Percentiles rank a stretch among this genome's conserved stretches.
These are phyloP conservation scores for Enteromius fasciolatus DNA, from an alignment of 2,797 vertebrate species.

Conservation along the genomic window DNA sequence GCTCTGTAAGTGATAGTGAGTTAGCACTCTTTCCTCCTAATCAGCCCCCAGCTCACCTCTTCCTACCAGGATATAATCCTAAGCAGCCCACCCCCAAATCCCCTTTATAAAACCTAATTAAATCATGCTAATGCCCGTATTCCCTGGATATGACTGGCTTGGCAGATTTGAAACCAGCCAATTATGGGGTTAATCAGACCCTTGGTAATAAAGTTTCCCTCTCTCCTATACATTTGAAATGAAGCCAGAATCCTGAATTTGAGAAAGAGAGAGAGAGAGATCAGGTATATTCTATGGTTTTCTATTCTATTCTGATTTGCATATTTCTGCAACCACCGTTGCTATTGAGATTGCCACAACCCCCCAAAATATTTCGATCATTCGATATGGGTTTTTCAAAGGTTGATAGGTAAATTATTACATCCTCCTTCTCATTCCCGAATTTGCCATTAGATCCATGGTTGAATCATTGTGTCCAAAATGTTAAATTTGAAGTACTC, in stretches of 20 bases:
- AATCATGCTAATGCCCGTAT: conserved; percentile 63
- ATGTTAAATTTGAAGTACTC: conserved; percentile 18
- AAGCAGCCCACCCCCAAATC: conserved; percentile 35
- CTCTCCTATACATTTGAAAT: conserved; percentile 45
- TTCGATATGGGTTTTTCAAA: not conserved
- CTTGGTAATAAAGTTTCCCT: conserved; percentile 57
- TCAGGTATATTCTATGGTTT: conserved; percentile 9
- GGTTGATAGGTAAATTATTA: conserved; percentile 11
- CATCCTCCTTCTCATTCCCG: not conserved
- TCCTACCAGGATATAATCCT: conserved; percentile 44
- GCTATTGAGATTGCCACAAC: not conserved
- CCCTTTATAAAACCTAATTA: conserved; percentile 58
- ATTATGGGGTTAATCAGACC: conserved; percentile 63
- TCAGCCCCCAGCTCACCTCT: conserved; percentile 44
- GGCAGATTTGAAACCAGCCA: conserved; percentile 53
- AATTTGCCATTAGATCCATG: conserved; percentile 15
- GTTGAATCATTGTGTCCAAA: conserved; percentile 5
- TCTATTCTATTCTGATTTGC: no score
- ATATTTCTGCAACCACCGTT: not conserved
- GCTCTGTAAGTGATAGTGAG: conserved; percentile 47
- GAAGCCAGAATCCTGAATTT: conserved; percentile 43
- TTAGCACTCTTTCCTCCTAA: conserved; percentile 35
- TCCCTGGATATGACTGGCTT: conserved; percentile 58
- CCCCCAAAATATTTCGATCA: conserved; percentile 7
- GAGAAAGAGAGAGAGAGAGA: conserved; percentile 13